These are phyloP conservation scores for Tapirus terrestris DNA, from an alignment of 2,113 vertebrate species.

Conservation along the genomic window DNA sequence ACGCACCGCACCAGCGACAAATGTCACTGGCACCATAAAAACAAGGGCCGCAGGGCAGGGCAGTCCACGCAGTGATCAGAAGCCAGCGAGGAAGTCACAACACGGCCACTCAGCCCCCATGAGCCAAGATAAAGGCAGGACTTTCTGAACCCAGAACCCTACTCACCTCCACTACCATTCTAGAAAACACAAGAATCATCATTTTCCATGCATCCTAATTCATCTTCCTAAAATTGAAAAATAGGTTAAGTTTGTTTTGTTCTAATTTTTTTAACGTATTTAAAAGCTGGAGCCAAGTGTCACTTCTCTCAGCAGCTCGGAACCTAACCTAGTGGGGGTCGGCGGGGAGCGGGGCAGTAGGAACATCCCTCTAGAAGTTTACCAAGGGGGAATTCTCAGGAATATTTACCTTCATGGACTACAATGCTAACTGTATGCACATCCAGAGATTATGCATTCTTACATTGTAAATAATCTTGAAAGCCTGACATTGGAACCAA, in stretches of 20 bases:
- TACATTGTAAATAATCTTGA: neutral
- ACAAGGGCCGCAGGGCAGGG: conserved; percentile 19
- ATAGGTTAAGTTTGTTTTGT: neutral
- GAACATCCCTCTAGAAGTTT: neutral
- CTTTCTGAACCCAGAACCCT: neutral
- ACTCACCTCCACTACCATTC: neutral
- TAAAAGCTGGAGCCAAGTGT: conserved; percentile 13
- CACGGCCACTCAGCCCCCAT: neutral
- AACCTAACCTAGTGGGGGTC: neutral
- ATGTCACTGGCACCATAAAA: conserved; percentile 60
- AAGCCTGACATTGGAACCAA: neutral
- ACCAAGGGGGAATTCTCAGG: neutral
- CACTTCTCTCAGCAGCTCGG: neutral
- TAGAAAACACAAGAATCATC: neutral
- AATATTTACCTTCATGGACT: neutral
- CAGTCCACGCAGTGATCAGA: conserved; percentile 39
- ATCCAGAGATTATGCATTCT: conserved; percentile 34
- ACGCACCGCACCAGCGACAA: conserved; percentile 56
- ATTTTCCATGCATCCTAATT: neutral
- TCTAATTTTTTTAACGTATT: neutral
- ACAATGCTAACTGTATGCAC: neutral
- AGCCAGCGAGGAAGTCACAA: neutral
- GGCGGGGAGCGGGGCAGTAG: fast-evolving
- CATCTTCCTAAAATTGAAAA: neutral
- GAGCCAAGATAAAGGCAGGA: fast-evolving